Base-by-base conservation (phyloP, 35 echinoderm and acorn worm genomes). In the Ptychodera flava region DNA sequence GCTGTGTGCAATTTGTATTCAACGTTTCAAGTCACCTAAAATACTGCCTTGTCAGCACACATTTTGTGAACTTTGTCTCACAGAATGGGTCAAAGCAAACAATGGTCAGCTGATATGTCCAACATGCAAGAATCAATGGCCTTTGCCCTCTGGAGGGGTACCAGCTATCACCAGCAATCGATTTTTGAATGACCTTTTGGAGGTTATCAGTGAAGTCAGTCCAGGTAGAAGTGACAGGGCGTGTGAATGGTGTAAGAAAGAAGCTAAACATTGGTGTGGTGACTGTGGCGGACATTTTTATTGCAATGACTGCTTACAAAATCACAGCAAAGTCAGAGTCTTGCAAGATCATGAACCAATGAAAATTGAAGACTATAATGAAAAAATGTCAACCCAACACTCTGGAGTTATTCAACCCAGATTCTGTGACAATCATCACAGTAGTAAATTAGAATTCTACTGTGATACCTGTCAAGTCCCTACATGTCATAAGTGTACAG, bases 141-240 rank as follows among this genome's bases (percentile, higher is more conserved):
- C 89, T 29, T 77, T 98, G 35, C 82, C 90, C 0, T 82, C 89
- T 76, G 36, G 37, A 1, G 95, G 95, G 1, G 92, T 94, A 0
- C 34, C 80, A 0, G 81, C 84, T 16, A 81, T 98, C 15, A 87
- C 92, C 1, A 92, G 94, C 78, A 98, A 98, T 30, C 94, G 93
- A 82, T 98, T 98, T 35, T 85, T 98, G 14, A 99, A 99, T 82
- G 91, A 90, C 53, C 94, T 99, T 35, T 92, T 99, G 33, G 96
- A 99, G 34, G 92, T 99, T 30, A 99, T 99, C 32, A 90, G 85
- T 28, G 94, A 99, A 78, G 83, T 90, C 30, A 89, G 86, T 28
- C 88, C 82, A 31, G 92, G 90, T 31, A 84, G 85, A 1, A 88
- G 53, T 1, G 84, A 81, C 38, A 87, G 85, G 16, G 31, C 85